Conservation (phyloP, 2,888 invertebrate genomes). For the Andricus quercusramuli region DNA sequence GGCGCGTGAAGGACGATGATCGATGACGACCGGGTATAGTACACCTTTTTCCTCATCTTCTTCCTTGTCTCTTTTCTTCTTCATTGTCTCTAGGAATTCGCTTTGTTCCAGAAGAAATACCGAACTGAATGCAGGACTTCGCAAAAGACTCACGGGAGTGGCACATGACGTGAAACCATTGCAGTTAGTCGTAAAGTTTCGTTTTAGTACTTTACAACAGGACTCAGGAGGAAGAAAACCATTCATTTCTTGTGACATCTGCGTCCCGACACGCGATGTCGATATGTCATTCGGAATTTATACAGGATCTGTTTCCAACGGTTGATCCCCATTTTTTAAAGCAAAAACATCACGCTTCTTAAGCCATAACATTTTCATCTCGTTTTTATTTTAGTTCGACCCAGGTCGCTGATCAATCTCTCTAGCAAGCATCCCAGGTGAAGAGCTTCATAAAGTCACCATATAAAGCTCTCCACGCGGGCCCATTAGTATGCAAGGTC, state of each 20-base stretch:
- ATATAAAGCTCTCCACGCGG: too few relatives aligned
- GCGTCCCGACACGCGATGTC: not conserved
- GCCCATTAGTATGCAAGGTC: too few relatives aligned
- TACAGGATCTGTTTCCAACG: not conserved
- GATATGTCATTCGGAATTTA: not conserved
- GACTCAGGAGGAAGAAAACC: conserved; percentile 14
- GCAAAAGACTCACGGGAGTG: conserved; percentile 23
- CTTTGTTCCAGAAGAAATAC: conserved; percentile 23
- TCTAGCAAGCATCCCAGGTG: too few relatives aligned
- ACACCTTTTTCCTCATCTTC: conserved; percentile 3
- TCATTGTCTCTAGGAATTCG: conserved; percentile 6
- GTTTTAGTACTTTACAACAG: conserved; percentile 13
- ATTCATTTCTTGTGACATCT: conserved; percentile 15
- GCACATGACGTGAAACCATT: conserved; percentile 30
- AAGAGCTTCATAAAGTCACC: too few relatives aligned
- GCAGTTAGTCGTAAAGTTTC: conserved; percentile 15
- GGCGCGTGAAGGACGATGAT: conserved; percentile 5
- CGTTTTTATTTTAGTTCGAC: too few relatives aligned
- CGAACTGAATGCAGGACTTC: conserved; percentile 4
- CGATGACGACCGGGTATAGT: conserved; percentile 5
- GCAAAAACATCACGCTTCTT: not conserved
- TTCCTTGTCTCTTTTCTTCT: conserved; percentile 1
- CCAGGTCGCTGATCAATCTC: too few relatives aligned
- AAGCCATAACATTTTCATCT: not conserved
- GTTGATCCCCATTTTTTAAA: not conserved